Conservation (phyloP, 2,113 vertebrate genomes). For the Manacus vitellinus region DNA sequence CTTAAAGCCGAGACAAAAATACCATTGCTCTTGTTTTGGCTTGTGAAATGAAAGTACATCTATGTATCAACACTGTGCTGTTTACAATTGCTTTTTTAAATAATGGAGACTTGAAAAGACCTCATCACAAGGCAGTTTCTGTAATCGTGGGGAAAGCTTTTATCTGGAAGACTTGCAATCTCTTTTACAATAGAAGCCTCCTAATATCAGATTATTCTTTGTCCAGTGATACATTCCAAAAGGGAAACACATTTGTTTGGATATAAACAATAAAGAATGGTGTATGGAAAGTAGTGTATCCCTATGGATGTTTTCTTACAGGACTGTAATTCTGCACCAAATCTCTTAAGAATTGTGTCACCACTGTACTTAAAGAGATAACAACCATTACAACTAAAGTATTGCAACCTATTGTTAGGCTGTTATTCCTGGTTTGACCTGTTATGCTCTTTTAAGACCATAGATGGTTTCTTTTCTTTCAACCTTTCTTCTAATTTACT, state of each 20-base stretch:
- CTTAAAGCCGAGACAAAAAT: not conserved
- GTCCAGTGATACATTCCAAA: slow-evolving; percentile 25
- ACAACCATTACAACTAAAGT: slow-evolving; percentile 23
- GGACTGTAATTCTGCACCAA: slow-evolving; percentile 35
- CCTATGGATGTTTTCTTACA: slow-evolving; percentile 61
- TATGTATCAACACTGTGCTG: not conserved
- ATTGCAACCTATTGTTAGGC: slow-evolving; percentile 54
- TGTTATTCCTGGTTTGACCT: slow-evolving; percentile 31
- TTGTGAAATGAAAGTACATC: not conserved
- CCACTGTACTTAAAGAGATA: slow-evolving; percentile 19
- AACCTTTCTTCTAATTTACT: not conserved
- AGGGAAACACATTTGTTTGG: slow-evolving; percentile 58
- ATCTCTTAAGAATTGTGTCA: slow-evolving; percentile 52
- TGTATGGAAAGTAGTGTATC: slow-evolving; percentile 45
- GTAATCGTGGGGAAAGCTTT: not conserved
- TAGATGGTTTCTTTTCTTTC: slow-evolving; percentile 32
- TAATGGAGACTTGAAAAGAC: not conserved
- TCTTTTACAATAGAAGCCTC: slow-evolving; percentile 19
- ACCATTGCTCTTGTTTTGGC: not conserved
- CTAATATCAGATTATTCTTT: slow-evolving; percentile 33
- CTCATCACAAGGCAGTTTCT: not conserved
- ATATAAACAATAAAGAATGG: slow-evolving; percentile 61
- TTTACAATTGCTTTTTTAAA: not conserved
- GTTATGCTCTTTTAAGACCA: not conserved
- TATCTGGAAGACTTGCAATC: not conserved